These are phyloP conservation scores for Brachylomia viminalis DNA, from an alignment of 2,888 invertebrate species.

Conservation along the genomic window DNA sequence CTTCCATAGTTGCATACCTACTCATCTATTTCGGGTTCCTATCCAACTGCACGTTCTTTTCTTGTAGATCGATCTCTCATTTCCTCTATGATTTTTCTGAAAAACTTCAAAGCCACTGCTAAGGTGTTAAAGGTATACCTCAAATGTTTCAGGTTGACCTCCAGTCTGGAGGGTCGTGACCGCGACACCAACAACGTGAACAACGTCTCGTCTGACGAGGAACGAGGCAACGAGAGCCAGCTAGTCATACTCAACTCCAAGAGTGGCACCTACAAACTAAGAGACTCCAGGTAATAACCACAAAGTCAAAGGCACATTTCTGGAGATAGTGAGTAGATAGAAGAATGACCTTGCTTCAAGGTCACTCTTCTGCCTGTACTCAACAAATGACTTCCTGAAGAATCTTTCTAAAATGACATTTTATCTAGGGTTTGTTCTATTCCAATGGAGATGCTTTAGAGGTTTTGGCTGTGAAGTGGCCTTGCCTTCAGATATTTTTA, in stretches of 20 bases:
- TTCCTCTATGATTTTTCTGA: conserved; percentile 24
- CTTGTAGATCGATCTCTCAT: conserved; percentile 31
- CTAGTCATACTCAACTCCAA: conserved; percentile 88
- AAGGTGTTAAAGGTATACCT: conserved; percentile 8
- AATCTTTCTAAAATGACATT: neutral
- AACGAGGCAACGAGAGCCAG: conserved; percentile 81
- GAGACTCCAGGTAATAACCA: conserved; percentile 91
- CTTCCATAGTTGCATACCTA: conserved; percentile 17
- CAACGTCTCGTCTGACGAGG: conserved; percentile 87
- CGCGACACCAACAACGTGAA: conserved; percentile 85
- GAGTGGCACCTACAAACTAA: conserved; percentile 92
- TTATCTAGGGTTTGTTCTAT: neutral
- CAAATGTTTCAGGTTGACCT: conserved; percentile 80
- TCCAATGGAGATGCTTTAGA: neutral
- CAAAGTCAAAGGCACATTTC: neutral
- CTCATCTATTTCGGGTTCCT: conserved; percentile 16
- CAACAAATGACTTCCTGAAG: neutral
- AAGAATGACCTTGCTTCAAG: too few relatives aligned
- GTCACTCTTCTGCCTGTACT: neutral
- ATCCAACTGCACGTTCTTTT: conserved; percentile 42
- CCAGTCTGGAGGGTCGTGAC: conserved; percentile 89
- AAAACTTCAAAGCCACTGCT: neutral
- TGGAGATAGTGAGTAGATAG: too few relatives aligned
- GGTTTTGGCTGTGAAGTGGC: neutral
- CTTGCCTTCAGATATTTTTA: neutral